Base-by-base conservation (phyloP, 2,797 vertebrate genomes). In the Liasis olivaceus region DNA sequence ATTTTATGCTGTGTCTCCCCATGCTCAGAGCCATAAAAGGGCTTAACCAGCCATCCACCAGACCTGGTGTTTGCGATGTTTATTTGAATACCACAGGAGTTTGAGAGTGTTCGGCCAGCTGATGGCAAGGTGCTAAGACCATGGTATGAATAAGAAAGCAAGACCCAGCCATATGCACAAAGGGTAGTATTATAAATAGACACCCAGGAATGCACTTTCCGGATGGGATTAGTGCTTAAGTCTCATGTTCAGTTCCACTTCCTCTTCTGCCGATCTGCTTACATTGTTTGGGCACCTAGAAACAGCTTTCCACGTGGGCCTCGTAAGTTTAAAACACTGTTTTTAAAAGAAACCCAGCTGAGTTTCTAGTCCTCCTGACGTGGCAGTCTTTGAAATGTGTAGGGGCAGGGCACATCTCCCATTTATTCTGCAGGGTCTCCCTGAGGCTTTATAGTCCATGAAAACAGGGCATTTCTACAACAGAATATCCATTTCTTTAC, bases 101-200 rank as follows among this genome's bases (percentile, higher is more conserved):
- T 93, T 54, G 81, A 15, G 26, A 63, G 47, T 54, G 60, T 89
- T 85, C 6, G 88, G 28, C 28, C 90, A 91, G 88, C 90, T 93
- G 90, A 87, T 47, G 6, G 64, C 12, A 47, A 72, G 59, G 69
- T 91, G 64, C 63, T 60, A 93, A 86, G 90, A 66, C 92, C 51
- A 5, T 17, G 87, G 90, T 54, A 58, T 93, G 90, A 54, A 36
- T 56, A 56, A 31, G 63, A 15, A 20, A 58, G 31, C n/a, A n/a
- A 31, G 7, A 60, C 42, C 24, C 62, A 51, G 2, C 20, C 42
- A 4, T 24, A 36, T 15, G 72, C n/a, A 87, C 72, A 86, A 87
- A 85, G 58, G 59, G 31, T 66, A 47, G 64, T 31, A 24, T 64
- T 91, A 91, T 91, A 91, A 91, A 93, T 93, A 93, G 91, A 87